Evolutionary conservation across 2,888 invertebrate genomes (phyloP), one percentile per base, ranked within the genome.

Genomic region (Caenorhabditis sulstoni): DNA sequence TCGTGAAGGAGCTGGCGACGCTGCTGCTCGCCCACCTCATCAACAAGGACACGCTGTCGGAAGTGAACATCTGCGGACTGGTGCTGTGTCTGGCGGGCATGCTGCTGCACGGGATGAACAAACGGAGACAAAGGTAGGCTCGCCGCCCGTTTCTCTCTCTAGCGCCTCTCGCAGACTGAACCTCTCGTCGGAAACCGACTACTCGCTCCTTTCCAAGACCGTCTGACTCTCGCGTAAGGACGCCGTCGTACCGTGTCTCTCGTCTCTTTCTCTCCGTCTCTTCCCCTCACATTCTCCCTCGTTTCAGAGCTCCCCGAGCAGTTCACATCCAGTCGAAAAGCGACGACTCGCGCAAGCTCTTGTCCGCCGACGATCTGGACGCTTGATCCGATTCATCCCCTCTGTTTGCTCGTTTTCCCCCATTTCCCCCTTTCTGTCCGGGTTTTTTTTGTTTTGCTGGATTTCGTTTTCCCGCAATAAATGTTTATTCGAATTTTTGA

Each of bases 1-100:
- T 99, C 90, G 94, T 97, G 90, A 99, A 99, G 96, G 98, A 99
- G 93, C 94, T 97, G 90, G 94, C 95, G 90, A 96, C 96, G 81
- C 92, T 99, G 86, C 93, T 94, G 55, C 92, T 98, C 86, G 98
- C 97, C 0, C 95, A 96, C 62, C 93, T 94, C 89, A 93, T 94
- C 87, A 95, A 95, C 88, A 95, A 95, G 9, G 97, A 98, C 90
- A 93, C 93, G 88, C 93, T 98, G 90, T 95, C 94, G 75, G 61
- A 70, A 55, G 65, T 79, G 53, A 58, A 47, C 18, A 57, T 65
- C 16, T 74, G 71, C 7, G 99, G 99, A 0, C 92, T 99, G 77
- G 91, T 94, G 9, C 92, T 97, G 66, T 98, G 97, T 90, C 92
- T 99, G 80, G 92, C 94, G 55, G 98, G 84, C 41, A 82, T 84